These are phyloP conservation scores for Moxostoma hubbsi DNA, from an alignment of 2,797 vertebrate genomes.

Conservation along the genomic window DNA sequence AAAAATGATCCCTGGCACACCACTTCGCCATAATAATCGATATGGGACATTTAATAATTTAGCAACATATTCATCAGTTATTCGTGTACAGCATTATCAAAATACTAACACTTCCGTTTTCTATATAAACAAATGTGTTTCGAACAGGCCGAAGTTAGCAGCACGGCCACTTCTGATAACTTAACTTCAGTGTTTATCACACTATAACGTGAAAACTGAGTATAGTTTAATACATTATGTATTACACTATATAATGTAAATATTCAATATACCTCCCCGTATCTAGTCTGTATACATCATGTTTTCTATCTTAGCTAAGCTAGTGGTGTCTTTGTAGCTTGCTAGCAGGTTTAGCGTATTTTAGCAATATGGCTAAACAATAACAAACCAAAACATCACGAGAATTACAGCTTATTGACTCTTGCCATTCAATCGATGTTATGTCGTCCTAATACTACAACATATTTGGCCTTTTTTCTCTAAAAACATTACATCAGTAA, in stretches of 20 bases:
- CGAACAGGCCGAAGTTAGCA: conserved; percentile 11
- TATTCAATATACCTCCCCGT: neutral
- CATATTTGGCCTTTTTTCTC: neutral
- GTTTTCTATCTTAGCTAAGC: neutral
- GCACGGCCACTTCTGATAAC: neutral
- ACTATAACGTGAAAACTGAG: neutral
- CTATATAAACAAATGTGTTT: neutral
- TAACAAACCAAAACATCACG: conserved; percentile 47
- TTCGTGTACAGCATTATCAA: neutral
- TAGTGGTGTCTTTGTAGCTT: conserved; percentile 39
- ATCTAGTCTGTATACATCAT: neutral
- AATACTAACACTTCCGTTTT: neutral
- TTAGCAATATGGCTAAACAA: conserved; percentile 68
- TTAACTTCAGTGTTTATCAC: neutral
- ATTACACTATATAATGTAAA: neutral
- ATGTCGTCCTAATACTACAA: neutral
- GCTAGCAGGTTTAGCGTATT: conserved; percentile 58
- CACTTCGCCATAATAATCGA: neutral
- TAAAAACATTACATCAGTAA: neutral
- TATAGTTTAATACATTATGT: neutral
- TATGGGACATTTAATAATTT: neutral
- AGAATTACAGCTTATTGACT: neutral
- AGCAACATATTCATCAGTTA: too few relatives aligned
- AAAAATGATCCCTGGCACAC: neutral
- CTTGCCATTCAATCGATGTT: neutral